Evolutionary conservation across 1,140 invertebrate genomes (phyloP), one percentile per base, ranked within the genome.

Genomic region (Whitmania pigra): DNA sequence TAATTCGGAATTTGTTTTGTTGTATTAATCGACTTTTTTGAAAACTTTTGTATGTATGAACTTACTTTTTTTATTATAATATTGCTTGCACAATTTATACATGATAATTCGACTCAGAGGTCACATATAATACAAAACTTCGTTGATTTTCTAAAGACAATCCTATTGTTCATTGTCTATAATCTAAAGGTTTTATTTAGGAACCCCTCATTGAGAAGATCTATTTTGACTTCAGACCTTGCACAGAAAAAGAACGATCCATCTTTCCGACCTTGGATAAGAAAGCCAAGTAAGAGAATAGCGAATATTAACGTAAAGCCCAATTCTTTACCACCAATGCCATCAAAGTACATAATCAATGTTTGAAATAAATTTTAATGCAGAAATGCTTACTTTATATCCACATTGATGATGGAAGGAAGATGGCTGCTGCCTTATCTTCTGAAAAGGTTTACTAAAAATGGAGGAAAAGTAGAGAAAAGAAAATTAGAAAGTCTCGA

Each of bases 381-480:
- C 63, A 72, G 68, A 20, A 20, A 73, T 71, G 72, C 40, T 29
- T 27, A 27, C 55, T 31, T 17, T n/a, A 29, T 31, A 43, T 66
- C 70, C 15, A 71, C 55, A 7, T 18, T 73, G n/a, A 27, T 66
- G 27, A 53, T 60, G n/a, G 55, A 72, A 67, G 36, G 70, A 31
- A n/a, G 66, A 31, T 53, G 40, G 57, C 25, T 43, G 15, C 55
- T 71, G 25, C 70, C 54, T 4, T 73, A 60, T 53, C 60, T 71
- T 11, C 57, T 66, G 29, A 66, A 53, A n/a, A 73, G 72, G 29
- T 73, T 73, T 49, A 43, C 40, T 49, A 25, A n/a, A n/a, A 73
- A 57, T 25, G 67, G 68, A 17, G 71, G 71, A 53, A 69, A n/a
- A 69, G 57, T 74, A 20, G 55, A 67, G 22, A 49, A 70, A 9